These are phyloP conservation scores for Oreochromis grahami DNA, from an alignment of 2,797 vertebrate species.

Conservation along the genomic window DNA sequence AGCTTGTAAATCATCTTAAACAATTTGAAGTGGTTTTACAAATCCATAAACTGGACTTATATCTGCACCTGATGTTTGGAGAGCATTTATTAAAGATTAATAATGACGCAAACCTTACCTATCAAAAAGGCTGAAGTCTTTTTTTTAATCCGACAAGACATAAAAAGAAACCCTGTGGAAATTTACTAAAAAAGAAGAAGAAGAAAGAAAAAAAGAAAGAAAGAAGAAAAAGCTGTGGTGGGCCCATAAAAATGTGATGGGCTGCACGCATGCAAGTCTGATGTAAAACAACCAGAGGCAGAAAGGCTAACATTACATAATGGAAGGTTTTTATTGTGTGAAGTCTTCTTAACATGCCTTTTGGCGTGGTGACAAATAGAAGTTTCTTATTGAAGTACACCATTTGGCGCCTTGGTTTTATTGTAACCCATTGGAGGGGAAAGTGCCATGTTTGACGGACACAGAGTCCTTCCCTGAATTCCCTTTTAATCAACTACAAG, in stretches of 20 bases:
- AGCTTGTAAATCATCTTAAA: not conserved
- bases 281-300: not conserved
- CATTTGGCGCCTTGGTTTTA: not conserved
- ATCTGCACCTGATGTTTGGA: not conserved
- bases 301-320: not conserved
- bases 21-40: not conserved
- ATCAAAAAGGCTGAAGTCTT: not conserved
- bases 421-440: not conserved
- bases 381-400: not conserved
- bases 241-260: not conserved
- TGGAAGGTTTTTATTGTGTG: not conserved
- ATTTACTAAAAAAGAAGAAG: not conserved
- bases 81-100: not conserved
- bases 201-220: not conserved
- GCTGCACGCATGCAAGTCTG: not conserved
- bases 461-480: not conserved
- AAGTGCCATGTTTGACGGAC: not conserved
- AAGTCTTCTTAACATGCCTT: not conserved
- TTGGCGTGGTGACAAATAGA: not conserved
- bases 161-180: not conserved
- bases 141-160: not conserved
- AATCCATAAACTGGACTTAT: not conserved
- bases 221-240: not conserved
- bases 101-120: not conserved
- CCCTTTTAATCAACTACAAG: not conserved